These are phyloP conservation scores for Leptinotarsa peninsularis DNA, from an alignment of 2,888 invertebrate genomes.

Conservation along the genomic window DNA sequence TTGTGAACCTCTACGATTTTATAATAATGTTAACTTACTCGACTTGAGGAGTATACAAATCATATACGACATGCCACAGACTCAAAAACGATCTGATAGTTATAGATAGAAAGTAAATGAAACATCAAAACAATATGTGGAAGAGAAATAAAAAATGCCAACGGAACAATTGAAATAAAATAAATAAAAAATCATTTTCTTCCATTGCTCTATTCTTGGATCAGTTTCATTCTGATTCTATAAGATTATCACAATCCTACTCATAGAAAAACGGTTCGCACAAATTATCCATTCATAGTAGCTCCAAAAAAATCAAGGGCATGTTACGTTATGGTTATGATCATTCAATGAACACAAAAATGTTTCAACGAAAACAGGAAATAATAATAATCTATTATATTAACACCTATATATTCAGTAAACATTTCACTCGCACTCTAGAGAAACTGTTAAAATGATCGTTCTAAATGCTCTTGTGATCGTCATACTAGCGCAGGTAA, in stretches of 20 bases:
- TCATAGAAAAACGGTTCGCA: background rate
- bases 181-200: too few relatives aligned
- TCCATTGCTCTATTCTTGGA: too few relatives aligned
- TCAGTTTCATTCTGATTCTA: background rate
- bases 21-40: too few relatives aligned
- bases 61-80: too few relatives aligned
- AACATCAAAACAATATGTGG: too few relatives aligned
- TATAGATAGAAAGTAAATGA: too few relatives aligned
- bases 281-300: background rate
- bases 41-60: too few relatives aligned
- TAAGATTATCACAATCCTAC: background rate
- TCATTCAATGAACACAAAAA: background rate
- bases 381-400: conserved; percentile 5
- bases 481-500: background rate
- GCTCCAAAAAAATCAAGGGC: background rate
- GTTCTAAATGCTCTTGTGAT: background rate
- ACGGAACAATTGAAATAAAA: too few relatives aligned
- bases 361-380: background rate
- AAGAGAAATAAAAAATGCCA: too few relatives aligned
- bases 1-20: too few relatives aligned
- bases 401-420: background rate
- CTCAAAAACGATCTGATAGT: too few relatives aligned
- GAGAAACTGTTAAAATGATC: background rate
- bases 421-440: background rate
- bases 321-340: background rate